phyloP scores from a whole-genome alignment of 1,140 invertebrate genomes.

The Apis dorsata region DNA sequence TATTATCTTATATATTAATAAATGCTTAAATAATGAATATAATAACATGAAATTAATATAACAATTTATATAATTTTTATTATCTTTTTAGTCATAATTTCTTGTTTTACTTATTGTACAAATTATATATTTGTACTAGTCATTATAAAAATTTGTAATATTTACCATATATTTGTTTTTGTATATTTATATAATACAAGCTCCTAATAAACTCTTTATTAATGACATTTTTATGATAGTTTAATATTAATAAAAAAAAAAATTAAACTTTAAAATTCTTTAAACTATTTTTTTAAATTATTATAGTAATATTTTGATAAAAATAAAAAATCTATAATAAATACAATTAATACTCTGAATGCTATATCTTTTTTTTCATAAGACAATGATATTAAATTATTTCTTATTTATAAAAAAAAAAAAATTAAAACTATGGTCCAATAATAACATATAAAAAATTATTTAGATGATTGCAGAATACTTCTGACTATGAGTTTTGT shows the following conservation, averaged over 20 bases:
- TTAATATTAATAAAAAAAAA: background rate
- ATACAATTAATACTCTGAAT: background rate
- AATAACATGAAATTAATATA: slow-evolving; percentile 18
- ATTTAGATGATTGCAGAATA: background rate
- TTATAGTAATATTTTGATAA: background rate
- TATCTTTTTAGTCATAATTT: slow-evolving; percentile 3
- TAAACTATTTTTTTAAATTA: background rate
- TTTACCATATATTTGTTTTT: background rate
- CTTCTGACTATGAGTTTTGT: slow-evolving; percentile 30
- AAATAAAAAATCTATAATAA: slow-evolving; percentile 23
- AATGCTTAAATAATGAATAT: slow-evolving; percentile 28
- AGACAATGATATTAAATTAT: slow-evolving; percentile 4
- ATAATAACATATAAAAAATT: background rate
- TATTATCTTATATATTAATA: slow-evolving; percentile 31
- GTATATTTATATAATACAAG: background rate
- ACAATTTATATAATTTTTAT: slow-evolving; percentile 10
- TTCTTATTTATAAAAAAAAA: background rate
- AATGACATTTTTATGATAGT: background rate
- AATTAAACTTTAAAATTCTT: background rate
- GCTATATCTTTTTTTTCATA: background rate
- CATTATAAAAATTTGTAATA: slow-evolving; percentile 29
- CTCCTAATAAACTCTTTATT: slow-evolving; percentile 26
- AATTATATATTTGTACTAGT: slow-evolving; percentile 28
- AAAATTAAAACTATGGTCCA: background rate
- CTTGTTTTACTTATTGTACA: slow-evolving; percentile 29